Evolutionary conservation across 1,140 invertebrate genomes (phyloP).

Genomic region (Meloidogyne hapla): DNA sequence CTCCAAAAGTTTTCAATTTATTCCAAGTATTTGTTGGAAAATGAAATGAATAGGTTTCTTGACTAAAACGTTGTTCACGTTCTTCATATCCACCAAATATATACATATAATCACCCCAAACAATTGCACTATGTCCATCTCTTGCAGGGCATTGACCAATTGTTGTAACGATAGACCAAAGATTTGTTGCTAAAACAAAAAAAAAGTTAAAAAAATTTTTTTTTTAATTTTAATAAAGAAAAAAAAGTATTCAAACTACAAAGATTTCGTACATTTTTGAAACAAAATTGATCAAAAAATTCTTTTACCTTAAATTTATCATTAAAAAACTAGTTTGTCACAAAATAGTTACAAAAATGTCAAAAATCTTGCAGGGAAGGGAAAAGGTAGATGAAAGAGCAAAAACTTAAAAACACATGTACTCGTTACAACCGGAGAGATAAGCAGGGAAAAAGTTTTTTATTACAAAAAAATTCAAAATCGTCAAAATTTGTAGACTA

Average conservation of each 20-base stretch:
- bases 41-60: constrained; percentile 76
- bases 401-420: too few relatives aligned
- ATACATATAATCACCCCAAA: constrained; percentile 79
- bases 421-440: too few relatives aligned
- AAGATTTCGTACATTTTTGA: background rate
- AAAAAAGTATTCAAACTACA: background rate
- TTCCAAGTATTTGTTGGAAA: constrained; percentile 68
- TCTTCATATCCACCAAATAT: constrained; percentile 82
- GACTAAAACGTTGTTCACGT: constrained; percentile 75
- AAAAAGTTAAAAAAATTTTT: background rate
- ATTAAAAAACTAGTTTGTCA: background rate
- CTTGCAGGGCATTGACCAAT: constrained; percentile 76
- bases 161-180: constrained; percentile 73
- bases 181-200: constrained; percentile 67
- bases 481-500: too few relatives aligned
- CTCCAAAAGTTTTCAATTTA: constrained; percentile 66
- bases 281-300: background rate
- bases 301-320: constrained; percentile 1
- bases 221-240: background rate
- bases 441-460: too few relatives aligned
- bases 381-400: too few relatives aligned
- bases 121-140: constrained; percentile 84
- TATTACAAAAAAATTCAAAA: too few relatives aligned
- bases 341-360: constrained; percentile 6
- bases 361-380: background rate